These are phyloP conservation scores for Nudaria mundana DNA, from an alignment of 2,888 invertebrate species.

Conservation along the genomic window DNA sequence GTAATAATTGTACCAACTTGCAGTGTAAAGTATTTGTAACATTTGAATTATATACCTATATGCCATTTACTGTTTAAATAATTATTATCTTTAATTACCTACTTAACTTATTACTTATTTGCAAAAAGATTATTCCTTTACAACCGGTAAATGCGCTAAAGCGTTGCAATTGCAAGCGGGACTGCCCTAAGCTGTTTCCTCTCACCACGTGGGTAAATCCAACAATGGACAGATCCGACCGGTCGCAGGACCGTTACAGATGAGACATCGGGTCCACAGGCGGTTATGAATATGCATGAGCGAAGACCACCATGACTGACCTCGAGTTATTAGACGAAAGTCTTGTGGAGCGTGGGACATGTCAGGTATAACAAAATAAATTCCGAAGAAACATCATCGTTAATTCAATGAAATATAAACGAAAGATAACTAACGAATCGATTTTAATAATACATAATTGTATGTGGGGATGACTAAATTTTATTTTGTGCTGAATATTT, in stretches of 20 bases:
- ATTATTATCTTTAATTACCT: slow-evolving; percentile 1
- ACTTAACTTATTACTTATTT: slow-evolving; percentile 3
- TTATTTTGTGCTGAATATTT: too few relatives aligned
- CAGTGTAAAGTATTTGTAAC: too few relatives aligned
- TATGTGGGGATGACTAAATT: too few relatives aligned
- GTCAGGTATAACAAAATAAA: slow-evolving; percentile 53
- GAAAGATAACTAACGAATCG: too few relatives aligned
- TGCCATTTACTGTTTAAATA: not conserved
- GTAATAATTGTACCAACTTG: too few relatives aligned
- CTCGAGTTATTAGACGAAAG: slow-evolving; percentile 73
- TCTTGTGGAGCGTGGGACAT: slow-evolving; percentile 67
- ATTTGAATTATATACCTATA: too few relatives aligned
- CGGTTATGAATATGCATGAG: slow-evolving; percentile 77
- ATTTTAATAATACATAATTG: too few relatives aligned
- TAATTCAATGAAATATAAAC: too few relatives aligned
- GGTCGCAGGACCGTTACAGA: slow-evolving; percentile 78
- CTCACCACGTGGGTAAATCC: slow-evolving; percentile 54
- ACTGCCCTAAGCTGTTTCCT: slow-evolving; percentile 21
- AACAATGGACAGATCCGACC: slow-evolving; percentile 75
- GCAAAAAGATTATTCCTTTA: slow-evolving; percentile 7
- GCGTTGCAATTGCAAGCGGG: slow-evolving; percentile 12
- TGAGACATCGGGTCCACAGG: slow-evolving; percentile 57
- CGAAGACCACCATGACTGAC: slow-evolving; percentile 55
- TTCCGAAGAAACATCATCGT: slow-evolving; percentile 43
- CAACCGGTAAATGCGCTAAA: slow-evolving; percentile 6